A percentile compares a stretch with the other conserved stretches of the same genome.
phyloP scores from a whole-genome alignment of 1,140 invertebrate genomes.

The Telenomus remus region DNA sequence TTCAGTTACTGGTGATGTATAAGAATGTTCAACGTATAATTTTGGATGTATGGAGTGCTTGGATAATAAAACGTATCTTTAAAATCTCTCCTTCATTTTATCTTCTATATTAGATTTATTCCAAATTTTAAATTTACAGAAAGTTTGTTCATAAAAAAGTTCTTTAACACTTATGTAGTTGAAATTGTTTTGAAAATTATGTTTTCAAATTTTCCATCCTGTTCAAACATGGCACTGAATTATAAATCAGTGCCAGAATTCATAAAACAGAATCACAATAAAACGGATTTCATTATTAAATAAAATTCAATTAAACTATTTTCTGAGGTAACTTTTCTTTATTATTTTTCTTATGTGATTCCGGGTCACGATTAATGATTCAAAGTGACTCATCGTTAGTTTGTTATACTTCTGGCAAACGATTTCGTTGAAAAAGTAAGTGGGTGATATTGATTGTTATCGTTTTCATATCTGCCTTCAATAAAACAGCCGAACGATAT shows the following conservation, averaged over 20 bases:
- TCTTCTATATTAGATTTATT: constrained; percentile 11
- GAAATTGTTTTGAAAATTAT: too few species aligned
- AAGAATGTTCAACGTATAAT: constrained; percentile 35
- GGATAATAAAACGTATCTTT: constrained; percentile 24
- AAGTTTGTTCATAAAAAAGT: too few species aligned
- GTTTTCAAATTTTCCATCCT: not conserved
- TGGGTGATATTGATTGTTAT: not conserved
- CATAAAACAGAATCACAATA: too few species aligned
- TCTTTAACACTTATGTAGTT: too few species aligned
- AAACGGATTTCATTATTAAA: too few species aligned
- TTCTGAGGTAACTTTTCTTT: not conserved
- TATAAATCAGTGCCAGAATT: too few species aligned
- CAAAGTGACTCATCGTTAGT: not conserved
- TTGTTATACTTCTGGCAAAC: not conserved
- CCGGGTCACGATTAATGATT: not conserved
- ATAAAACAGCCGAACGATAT: too few species aligned
- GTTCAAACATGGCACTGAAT: too few species aligned
- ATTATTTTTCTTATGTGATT: not conserved
- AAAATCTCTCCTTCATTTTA: constrained; percentile 2
- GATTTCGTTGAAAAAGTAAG: not conserved
- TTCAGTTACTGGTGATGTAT: constrained; percentile 31
- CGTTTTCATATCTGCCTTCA: not conserved
- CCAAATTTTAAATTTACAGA: too few species aligned
- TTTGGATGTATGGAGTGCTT: constrained; percentile 38
- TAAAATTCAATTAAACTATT: too few species aligned